Base-by-base conservation (phyloP, 1,140 invertebrate genomes). In the Druon quercuslanigerum region DNA sequence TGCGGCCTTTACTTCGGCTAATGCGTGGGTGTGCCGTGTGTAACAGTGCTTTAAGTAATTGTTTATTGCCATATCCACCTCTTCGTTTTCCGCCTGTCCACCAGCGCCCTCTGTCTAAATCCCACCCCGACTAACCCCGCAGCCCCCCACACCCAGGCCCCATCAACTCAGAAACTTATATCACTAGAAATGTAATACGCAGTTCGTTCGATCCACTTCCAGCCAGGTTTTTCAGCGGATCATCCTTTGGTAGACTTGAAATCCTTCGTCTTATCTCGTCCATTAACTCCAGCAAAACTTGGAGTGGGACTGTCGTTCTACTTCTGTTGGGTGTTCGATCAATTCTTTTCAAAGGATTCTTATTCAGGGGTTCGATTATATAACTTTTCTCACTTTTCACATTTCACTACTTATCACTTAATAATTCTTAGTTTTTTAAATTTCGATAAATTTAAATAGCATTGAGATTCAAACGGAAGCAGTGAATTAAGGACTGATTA, bases 31-130 rank as follows among this genome's bases (percentile, higher is more conserved):
- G 88, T 85, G 88, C 85, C 86, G 79, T 79, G 85, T 87, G 84
- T 90, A 88, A 89, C 86, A 85, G 84, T 86, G 86, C 87, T 88
- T 90, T 89, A 89, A 89, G 88, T 90, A 90, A 90, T 90, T 89
- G 89, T 90, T 90, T 90, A 90, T 90, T 89, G 87, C 89, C 85
- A 85, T 88, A 87, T 87, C 86, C 82, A 82, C 73, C 82, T 77
- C 78, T 46, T n/a, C 52, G 71, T 75, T 72, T 84, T 87, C 82
- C 85, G 85, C 83, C 83, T 84, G 82, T 83, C 78, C 77, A 71
- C 82, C 81, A 79, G 83, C 82, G 82, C 73, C 57, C 74, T 52
- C 52, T 70, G 70, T 66, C 20, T 33, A 78, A 66, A 81, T 77
- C 81, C 71, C 33, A 51, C 46, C n/a, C 17, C 72, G 25, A 16